Conservation (phyloP, 2,113 vertebrate genomes). For the Etia nguti region DNA sequence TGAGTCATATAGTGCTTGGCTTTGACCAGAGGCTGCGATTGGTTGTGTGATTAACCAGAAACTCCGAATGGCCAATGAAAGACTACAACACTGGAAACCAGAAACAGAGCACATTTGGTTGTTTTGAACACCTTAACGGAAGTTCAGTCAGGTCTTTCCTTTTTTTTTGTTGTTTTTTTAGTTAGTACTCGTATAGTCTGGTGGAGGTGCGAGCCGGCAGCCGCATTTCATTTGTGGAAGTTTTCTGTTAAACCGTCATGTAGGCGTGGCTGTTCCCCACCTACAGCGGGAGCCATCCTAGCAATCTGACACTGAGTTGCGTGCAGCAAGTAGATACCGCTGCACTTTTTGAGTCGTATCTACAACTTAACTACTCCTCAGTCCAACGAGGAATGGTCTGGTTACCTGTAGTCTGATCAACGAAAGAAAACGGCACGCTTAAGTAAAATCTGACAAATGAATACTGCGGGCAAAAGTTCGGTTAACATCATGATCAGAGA, state of each 20-base stretch:
- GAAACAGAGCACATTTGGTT: slow-evolving; percentile 21
- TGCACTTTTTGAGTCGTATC: background rate
- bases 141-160: slow-evolving; percentile 10
- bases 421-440: background rate
- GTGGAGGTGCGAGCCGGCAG: background rate
- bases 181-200: background rate
- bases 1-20: slow-evolving; percentile 55
- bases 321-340: background rate
- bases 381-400: background rate
- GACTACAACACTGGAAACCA: slow-evolving; percentile 37
- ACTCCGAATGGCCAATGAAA: slow-evolving; percentile 32
- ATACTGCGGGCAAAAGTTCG: background rate
- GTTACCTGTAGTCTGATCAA: background rate
- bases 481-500: background rate
- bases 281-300: slow-evolving; percentile 39
- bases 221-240: background rate
- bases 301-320: background rate
- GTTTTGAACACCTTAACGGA: slow-evolving; percentile 9
- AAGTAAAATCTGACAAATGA: background rate
- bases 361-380: background rate
- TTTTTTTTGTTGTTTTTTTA: background rate
- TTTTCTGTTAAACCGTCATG: background rate
- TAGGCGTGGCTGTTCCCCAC: slow-evolving; percentile 8
- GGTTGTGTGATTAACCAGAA: slow-evolving; percentile 46
- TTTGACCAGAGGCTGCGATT: slow-evolving; percentile 58